These are phyloP conservation scores for Otolemur crassicaudatus DNA, from an alignment of 2,797 vertebrate species.

Conservation along the genomic window DNA sequence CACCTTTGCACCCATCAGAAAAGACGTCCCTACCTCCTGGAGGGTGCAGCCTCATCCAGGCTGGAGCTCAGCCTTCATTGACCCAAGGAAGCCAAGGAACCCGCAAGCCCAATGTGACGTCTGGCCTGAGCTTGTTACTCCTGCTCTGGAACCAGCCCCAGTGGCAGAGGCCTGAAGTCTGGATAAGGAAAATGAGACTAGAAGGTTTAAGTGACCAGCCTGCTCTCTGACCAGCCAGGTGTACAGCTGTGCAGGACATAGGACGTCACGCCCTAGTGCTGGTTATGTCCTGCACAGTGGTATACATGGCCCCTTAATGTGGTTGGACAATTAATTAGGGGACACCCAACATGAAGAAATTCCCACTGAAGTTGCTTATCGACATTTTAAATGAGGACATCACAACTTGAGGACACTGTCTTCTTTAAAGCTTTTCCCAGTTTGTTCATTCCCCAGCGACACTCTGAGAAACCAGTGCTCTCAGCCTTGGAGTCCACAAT, in stretches of 20 bases:
- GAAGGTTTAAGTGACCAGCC: neutral
- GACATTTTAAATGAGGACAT: neutral
- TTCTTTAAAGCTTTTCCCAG: neutral
- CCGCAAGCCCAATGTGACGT: neutral
- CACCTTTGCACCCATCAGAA: neutral
- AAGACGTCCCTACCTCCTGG: neutral
- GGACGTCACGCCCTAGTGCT: rapidly evolving
- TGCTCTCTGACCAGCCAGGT: neutral
- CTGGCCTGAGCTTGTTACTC: neutral
- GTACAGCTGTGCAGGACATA: too few relatives aligned
- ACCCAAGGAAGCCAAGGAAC: neutral
- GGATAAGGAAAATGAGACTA: neutral
- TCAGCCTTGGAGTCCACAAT: neutral
- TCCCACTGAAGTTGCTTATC: neutral
- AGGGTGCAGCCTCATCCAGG: neutral
- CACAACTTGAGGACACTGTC: neutral
- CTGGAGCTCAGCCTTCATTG: neutral
- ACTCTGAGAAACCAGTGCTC: neutral
- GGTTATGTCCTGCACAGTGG: too few relatives aligned
- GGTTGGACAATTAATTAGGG: neutral
- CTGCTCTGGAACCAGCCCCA: neutral
- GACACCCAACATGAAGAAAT: neutral
- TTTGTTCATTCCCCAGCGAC: neutral
- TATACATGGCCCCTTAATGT: neutral
- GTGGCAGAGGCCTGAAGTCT: neutral